Conservation (phyloP, 2,113 vertebrate species). For the Marcusenius ussheri region DNA sequence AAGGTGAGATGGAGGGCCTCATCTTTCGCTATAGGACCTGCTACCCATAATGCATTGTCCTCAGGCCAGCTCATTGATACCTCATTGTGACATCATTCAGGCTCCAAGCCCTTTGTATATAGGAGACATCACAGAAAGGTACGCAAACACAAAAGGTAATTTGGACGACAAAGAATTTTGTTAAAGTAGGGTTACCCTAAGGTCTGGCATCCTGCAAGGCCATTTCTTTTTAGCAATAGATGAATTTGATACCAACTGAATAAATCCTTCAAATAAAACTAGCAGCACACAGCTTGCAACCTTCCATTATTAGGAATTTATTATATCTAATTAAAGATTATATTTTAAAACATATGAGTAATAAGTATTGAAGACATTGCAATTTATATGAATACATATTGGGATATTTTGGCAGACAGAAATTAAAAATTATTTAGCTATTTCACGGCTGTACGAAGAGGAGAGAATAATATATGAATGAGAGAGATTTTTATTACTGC, state of each 20-base stretch:
- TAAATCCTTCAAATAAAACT: neutral
- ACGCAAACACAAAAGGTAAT: neutral
- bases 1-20: neutral
- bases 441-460: neutral
- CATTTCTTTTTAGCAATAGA: neutral
- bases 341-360: neutral
- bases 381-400: neutral
- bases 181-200: neutral
- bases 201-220: neutral
- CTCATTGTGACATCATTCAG: neutral
- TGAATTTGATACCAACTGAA: neutral
- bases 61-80: neutral
- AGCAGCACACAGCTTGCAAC: neutral
- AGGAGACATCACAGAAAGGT: neutral
- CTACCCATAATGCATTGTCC: neutral
- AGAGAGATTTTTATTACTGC: neutral
- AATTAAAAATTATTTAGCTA: neutral
- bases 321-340: neutral
- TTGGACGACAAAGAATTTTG: neutral
- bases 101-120: neutral
- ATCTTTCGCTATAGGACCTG: neutral
- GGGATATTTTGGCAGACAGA: neutral
- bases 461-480: conserved; percentile 5
- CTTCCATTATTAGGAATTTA: neutral
- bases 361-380: neutral